A percentile compares a stretch with the other conserved stretches of the same genome.
Evolutionary conservation across 2,113 vertebrate genomes (phyloP).

Genomic region (Sinocyclocheilus grahami): DNA sequence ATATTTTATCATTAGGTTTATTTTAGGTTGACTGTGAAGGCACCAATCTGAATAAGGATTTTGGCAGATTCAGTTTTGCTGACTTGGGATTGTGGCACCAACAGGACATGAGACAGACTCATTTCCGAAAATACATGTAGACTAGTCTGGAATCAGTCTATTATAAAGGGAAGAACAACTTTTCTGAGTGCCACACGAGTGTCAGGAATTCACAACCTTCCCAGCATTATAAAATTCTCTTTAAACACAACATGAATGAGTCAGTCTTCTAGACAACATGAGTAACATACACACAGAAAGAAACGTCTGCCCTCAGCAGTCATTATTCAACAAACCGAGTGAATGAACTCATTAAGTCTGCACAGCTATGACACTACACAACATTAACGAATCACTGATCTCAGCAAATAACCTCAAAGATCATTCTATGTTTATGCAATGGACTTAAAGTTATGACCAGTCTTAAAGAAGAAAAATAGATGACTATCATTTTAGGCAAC

Average conservation of each 20-base stretch:
- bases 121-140: not conserved
- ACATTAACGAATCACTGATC: not conserved
- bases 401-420: not conserved
- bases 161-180: not conserved
- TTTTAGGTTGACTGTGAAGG: not conserved
- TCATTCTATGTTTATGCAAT: not conserved
- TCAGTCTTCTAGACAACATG: not conserved
- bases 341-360: not conserved
- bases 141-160: not conserved
- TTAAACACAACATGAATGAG: not conserved
- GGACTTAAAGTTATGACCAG: not conserved
- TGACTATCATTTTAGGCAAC: not conserved
- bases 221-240: not conserved
- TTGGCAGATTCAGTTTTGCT: not conserved
- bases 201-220: not conserved
- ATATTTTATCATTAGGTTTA: not conserved
- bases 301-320: conserved; percentile 1
- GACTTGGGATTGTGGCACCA: not conserved
- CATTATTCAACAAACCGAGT: not conserved
- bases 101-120: not conserved
- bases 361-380: not conserved
- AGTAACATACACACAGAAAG: conserved; percentile 14
- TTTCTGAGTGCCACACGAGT: not conserved
- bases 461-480: not conserved
- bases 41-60: not conserved